These are phyloP conservation scores for Xiphorhynchus elegans DNA, from an alignment of 2,113 vertebrate species.

Conservation along the genomic window DNA sequence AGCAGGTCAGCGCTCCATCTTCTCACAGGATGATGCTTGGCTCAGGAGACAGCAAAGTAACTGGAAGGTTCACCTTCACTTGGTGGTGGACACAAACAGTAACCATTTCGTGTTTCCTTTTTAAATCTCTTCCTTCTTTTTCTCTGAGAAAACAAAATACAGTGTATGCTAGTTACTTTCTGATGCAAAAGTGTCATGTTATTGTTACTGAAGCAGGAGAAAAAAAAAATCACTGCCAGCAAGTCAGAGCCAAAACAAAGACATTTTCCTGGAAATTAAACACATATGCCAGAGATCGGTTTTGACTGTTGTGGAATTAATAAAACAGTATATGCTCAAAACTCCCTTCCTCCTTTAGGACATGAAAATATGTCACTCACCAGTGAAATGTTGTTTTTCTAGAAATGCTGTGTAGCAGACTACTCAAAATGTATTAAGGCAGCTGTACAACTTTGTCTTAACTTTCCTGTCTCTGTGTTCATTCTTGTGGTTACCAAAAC, in stretches of 20 bases:
- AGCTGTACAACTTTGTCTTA: neutral
- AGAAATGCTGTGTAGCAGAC: neutral
- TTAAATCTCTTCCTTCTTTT: neutral
- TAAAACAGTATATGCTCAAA: neutral
- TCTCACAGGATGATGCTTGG: neutral
- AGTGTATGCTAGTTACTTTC: neutral
- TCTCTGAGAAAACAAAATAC: neutral
- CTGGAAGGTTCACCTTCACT: neutral
- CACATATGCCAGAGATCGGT: neutral
- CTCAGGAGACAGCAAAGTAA: neutral
- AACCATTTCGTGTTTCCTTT: neutral
- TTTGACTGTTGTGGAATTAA: neutral
- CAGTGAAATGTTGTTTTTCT: neutral
- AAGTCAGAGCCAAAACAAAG: neutral
- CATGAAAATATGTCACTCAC: neutral
- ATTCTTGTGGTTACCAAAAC: neutral
- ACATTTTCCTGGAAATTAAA: neutral
- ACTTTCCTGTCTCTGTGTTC: neutral
- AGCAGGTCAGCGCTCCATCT: neutral
- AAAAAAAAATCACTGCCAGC: neutral
- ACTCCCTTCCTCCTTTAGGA: neutral
- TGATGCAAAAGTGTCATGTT: neutral
- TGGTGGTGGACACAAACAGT: neutral
- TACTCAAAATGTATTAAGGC: neutral
- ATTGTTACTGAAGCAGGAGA: neutral